Evolutionary conservation across 2,888 invertebrate species (phyloP), one percentile per base, ranked within the genome.

Genomic region (Brachyopa scutellaris): DNA sequence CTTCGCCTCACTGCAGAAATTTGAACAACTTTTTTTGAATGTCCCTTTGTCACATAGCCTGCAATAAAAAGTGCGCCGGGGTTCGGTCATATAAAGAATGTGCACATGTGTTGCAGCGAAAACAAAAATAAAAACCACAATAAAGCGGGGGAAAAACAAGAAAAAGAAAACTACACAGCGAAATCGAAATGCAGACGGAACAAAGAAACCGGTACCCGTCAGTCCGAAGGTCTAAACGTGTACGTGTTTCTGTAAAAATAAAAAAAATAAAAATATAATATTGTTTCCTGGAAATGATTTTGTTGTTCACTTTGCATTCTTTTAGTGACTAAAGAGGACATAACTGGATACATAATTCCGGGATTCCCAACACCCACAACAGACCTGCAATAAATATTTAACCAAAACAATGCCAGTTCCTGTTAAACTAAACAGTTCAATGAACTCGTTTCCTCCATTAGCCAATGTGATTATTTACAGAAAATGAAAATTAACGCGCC

Each of bases 151-250:
- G 26, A 26, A 26, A 26, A 26, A 6, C 4, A 67, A 8, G 15
- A 17, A 31, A 67, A 11, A 51, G 36, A 9, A 59, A 47, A 31
- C 17, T 9, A 23, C n/a, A n/a, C 33, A 21, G n/a, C 11, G 21
- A 49, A 51, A 59, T 29, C 21, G 33, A 62, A 70, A 57, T 64
- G 31, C 26, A 76, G 69, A 64, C 36, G 69, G 51, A 69, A 80
- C 74, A 80, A 80, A 80, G 80, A 74, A 80, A 70, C 64, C 51
- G 62, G 76, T 45, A 59, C 57, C 38, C 36, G 61, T 23, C 29
- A 26, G 38, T 51, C 17, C 23, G 45, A 61, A 45, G 23, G 45
- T 57, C 74, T 69, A 59, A 69, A 76, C 64, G 64, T 74, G 64
- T 19, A 19, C 29, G 13, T 62, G 47, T 59, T 69, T 57, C 15